Percentiles rank a stretch among this genome's conserved stretches.
phyloP scores from a whole-genome alignment of 2,888 invertebrate genomes.

The Temnothorax rugatulus region DNA sequence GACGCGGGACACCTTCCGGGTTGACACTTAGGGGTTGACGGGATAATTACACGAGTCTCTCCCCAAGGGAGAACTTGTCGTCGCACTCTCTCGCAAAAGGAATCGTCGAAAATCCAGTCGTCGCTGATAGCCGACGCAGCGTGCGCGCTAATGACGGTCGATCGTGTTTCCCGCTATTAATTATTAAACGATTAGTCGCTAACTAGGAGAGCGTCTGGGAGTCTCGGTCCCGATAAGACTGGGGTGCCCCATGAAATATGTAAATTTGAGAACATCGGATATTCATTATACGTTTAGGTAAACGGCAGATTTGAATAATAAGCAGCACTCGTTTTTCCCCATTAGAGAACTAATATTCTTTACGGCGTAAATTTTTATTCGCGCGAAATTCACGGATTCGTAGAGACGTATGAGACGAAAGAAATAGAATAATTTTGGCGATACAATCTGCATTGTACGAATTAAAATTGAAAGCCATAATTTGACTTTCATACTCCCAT shows the following conservation, averaged over 20 bases:
- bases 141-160: constrained; percentile 46
- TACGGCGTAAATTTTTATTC: background rate
- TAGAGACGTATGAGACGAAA: background rate
- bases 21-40: constrained; percentile 47
- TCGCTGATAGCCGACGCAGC: background rate
- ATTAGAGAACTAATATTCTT: background rate
- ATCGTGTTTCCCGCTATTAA: constrained; percentile 43
- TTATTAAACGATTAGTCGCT: constrained; percentile 52
- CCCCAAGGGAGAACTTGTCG: constrained; percentile 41
- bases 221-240: background rate
- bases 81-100: constrained; percentile 34
- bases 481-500: constrained; percentile 47
- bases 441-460: constrained; percentile 49
- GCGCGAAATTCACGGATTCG: constrained; percentile 8
- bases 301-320: constrained; percentile 40
- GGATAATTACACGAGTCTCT: constrained; percentile 64
- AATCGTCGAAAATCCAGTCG: constrained; percentile 28
- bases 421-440: constrained; percentile 40
- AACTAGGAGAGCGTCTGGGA: background rate
- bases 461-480: constrained; percentile 49
- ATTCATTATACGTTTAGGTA: constrained; percentile 45
- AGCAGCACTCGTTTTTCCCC: background rate
- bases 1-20: constrained; percentile 49
- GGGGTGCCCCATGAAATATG: constrained; percentile 36
- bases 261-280: constrained; percentile 36